These are phyloP conservation scores for Sinella curviseta DNA, from an alignment of 1,140 invertebrate species.

Conservation along the genomic window DNA sequence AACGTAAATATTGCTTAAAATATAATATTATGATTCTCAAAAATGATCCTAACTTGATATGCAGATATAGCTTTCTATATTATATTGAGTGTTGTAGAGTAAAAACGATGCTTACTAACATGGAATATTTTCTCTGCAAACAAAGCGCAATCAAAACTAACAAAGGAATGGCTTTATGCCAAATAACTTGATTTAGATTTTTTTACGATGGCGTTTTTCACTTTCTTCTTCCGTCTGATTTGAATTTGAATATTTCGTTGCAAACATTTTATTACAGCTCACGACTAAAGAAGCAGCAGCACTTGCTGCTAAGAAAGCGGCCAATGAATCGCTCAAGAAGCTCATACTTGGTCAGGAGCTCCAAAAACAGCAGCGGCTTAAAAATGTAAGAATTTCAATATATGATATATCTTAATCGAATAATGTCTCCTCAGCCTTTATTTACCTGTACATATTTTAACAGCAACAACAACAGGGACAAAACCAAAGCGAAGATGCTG, in stretches of 20 bases:
- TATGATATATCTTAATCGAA: not conserved
- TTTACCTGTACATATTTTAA: not conserved
- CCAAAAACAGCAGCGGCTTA: not conserved
- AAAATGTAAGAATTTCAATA: not conserved
- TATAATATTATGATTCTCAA: too few species aligned
- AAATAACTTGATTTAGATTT: too few species aligned
- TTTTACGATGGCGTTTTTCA: too few species aligned
- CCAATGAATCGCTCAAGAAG: conserved; percentile 5
- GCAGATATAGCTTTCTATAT: too few species aligned
- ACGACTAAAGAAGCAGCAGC: conserved; percentile 17
- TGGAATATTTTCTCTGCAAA: too few species aligned
- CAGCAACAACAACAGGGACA: not conserved
- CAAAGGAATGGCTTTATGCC: too few species aligned
- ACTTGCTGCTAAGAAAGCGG: not conserved
- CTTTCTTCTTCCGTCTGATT: too few species aligned
- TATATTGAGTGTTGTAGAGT: too few species aligned
- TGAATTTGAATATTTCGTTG: not conserved
- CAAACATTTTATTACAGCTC: not conserved
- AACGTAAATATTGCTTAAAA: too few species aligned
- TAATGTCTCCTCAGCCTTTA: not conserved
- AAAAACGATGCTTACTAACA: too few species aligned
- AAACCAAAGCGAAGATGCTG: not conserved
- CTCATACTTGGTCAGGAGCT: conserved; percentile 10
- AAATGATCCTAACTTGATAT: too few species aligned
- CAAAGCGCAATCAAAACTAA: too few species aligned